Conservation (phyloP, 2,888 invertebrate species). For the Scaptomyza cyrtandrae region DNA sequence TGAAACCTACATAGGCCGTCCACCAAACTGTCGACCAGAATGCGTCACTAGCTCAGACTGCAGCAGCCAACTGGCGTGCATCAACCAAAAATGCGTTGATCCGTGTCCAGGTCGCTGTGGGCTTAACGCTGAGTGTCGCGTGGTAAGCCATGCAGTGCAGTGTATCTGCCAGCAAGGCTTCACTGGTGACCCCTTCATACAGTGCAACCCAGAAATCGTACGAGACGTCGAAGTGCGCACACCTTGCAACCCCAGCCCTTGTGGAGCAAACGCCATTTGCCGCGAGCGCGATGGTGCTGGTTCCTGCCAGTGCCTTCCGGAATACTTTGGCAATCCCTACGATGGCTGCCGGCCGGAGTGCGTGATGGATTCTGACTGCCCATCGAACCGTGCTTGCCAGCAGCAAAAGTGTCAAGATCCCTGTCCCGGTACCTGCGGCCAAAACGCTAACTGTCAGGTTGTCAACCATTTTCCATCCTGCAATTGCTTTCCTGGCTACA, state of each 20-base stretch:
- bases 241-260: conserved; percentile 88
- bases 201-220: conserved; percentile 85
- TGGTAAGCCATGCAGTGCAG: conserved; percentile 90
- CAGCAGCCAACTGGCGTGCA: conserved; percentile 88
- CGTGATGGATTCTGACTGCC: conserved; percentile 89
- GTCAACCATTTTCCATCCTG: conserved; percentile 90
- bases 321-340: conserved; percentile 92
- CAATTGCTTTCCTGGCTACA: conserved; percentile 89
- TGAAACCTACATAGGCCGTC: conserved; percentile 88
- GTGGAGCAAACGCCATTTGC: conserved; percentile 90
- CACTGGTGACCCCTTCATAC: conserved; percentile 91
- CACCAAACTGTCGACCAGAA: conserved; percentile 92
- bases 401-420: conserved; percentile 91
- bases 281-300: conserved; percentile 87
- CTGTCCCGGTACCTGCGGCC: conserved; percentile 91
- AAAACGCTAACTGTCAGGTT: conserved; percentile 90
- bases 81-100: conserved; percentile 90
- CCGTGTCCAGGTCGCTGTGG: conserved; percentile 91
- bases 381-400: conserved; percentile 89
- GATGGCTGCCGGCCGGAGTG: conserved; percentile 91
- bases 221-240: conserved; percentile 85
- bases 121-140: conserved; percentile 89
- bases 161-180: conserved; percentile 89
- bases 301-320: conserved; percentile 89
- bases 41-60: conserved; percentile 92